phyloP scores from a whole-genome alignment of 2,113 vertebrate genomes.

The Turnix velox region DNA sequence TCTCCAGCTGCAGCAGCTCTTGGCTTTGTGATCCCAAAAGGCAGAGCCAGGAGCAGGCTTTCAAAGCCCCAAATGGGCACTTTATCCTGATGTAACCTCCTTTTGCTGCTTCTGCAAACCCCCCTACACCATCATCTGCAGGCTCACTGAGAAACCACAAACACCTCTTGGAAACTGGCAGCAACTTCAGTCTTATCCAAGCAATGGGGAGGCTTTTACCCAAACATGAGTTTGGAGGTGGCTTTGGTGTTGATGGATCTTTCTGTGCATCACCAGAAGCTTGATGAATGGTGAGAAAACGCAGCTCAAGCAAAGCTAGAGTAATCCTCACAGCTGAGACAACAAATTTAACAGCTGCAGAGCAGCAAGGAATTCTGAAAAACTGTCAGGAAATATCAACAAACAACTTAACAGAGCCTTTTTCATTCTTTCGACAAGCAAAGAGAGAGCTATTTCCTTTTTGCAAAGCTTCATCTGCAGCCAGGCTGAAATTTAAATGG shows the following conservation, averaged over 20 bases:
- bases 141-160: conserved; percentile 22
- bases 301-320: conserved; percentile 40
- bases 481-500: neutral
- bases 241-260: conserved; percentile 53
- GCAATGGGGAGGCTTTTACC: neutral
- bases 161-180: neutral
- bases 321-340: conserved; percentile 54
- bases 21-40: neutral
- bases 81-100: neutral
- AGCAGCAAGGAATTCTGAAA: conserved; percentile 17
- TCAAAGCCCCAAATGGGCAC: neutral
- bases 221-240: neutral
- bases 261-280: conserved; percentile 28
- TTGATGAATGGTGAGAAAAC: conserved; percentile 42
- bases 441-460: neutral
- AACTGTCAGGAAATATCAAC: conserved; percentile 50
- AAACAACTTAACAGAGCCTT: conserved; percentile 25
- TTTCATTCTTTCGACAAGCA: neutral
- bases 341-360: conserved; percentile 59
- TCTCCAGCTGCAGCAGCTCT: neutral
- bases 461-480: neutral
- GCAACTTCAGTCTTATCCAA: neutral
- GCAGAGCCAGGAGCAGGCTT: neutral
- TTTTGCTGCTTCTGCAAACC: neutral
- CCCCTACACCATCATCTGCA: neutral